These are phyloP conservation scores for Chymomyza procnemis DNA, from an alignment of 2,888 invertebrate species.

Conservation along the genomic window DNA sequence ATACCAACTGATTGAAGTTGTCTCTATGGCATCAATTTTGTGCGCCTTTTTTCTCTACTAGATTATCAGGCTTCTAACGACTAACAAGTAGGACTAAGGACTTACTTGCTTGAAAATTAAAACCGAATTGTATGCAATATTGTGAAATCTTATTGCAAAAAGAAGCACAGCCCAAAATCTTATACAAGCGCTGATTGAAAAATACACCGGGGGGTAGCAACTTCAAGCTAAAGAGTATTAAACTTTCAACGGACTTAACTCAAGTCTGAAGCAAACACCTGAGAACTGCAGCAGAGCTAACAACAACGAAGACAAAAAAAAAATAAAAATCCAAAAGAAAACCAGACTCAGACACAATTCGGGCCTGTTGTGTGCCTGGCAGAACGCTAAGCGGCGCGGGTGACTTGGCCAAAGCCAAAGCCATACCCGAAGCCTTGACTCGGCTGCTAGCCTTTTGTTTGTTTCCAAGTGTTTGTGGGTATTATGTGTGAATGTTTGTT, in stretches of 20 bases:
- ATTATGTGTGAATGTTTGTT: background rate
- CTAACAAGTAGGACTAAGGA: too few species aligned
- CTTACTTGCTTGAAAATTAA: too few species aligned
- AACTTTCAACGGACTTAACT: background rate
- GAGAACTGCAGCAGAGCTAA: constrained; percentile 7
- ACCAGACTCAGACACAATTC: constrained; percentile 41
- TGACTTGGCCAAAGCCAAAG: background rate
- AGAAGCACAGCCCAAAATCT: too few species aligned
- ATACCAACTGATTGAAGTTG: too few species aligned
- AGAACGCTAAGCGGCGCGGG: background rate
- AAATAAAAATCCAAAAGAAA: constrained; percentile 30
- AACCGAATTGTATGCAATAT: too few species aligned
- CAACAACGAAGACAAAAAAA: background rate
- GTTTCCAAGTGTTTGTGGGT: background rate
- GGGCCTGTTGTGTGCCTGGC: constrained; percentile 23
- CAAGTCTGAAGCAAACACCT: constrained; percentile 18
- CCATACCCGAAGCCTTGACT: background rate
- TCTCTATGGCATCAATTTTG: too few species aligned
- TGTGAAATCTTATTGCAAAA: too few species aligned
- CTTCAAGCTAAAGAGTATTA: background rate
- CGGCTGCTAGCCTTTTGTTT: background rate
- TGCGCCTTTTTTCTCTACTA: too few species aligned
- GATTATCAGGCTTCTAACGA: too few species aligned
- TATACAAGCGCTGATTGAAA: background rate
- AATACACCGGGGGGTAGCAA: background rate